These are phyloP conservation scores for Nephrotoma guestfalica DNA, from an alignment of 2,888 invertebrate species.

Conservation along the genomic window DNA sequence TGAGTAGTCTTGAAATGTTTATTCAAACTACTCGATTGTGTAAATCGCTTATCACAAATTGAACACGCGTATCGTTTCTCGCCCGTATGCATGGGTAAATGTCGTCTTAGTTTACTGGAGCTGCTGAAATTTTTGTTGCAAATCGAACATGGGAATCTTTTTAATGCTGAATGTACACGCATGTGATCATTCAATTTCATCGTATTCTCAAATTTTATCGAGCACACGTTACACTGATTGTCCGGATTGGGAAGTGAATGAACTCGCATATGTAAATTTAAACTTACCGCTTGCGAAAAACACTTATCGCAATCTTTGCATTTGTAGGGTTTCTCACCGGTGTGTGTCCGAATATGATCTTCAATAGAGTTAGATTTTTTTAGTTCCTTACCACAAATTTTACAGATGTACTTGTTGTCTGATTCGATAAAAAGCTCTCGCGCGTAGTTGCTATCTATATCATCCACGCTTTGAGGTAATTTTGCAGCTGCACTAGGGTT, in stretches of 20 bases:
- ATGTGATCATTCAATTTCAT: background rate
- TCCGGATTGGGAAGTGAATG: background rate
- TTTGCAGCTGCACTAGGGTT: background rate
- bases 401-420: background rate
- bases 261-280: slow-evolving; percentile 3
- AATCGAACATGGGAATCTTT: background rate
- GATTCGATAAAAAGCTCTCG: background rate
- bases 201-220: background rate
- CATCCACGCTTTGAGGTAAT: background rate
- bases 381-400: background rate
- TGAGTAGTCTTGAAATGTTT: slow-evolving; percentile 1
- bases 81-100: background rate
- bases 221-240: background rate
- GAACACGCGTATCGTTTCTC: background rate
- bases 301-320: slow-evolving; percentile 2
- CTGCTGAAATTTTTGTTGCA: background rate
- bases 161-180: background rate
- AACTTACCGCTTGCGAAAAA: background rate
- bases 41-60: background rate
- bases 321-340: background rate
- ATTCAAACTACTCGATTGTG: background rate
- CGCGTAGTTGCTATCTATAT: background rate
- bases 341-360: background rate
- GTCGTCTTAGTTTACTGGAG: background rate
- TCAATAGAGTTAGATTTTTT: slow-evolving; percentile 1